Evolutionary conservation across 2,888 invertebrate genomes (phyloP).

Genomic region (Dasysyrphus tricinctus): DNA sequence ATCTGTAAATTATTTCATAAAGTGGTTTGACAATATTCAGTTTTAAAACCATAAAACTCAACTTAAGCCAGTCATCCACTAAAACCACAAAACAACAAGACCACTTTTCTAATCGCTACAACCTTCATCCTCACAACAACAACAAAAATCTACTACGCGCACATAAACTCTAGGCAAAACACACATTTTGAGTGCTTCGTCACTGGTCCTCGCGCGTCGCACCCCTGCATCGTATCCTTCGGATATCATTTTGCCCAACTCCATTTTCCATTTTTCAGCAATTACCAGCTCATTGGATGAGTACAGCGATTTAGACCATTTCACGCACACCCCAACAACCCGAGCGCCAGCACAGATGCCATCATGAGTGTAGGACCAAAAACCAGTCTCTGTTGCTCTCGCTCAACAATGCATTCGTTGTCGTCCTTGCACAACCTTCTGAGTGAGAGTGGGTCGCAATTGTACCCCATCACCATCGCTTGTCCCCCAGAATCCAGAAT

Average conservation of each 20-base stretch:
- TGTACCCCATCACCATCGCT: background rate
- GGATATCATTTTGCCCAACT: conserved; percentile 37
- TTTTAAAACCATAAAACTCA: conserved; percentile 28
- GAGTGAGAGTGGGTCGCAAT: background rate
- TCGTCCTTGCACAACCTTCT: conserved; percentile 54
- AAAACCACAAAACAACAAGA: conserved; percentile 44
- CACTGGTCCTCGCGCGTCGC: background rate
- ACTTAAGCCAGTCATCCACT: conserved; percentile 45
- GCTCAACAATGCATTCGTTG: conserved; percentile 41
- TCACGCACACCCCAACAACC: conserved; percentile 63
- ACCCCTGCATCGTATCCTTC: background rate
- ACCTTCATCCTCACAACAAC: conserved; percentile 8
- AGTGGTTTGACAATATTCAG: conserved; percentile 65
- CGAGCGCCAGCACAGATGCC: conserved; percentile 41
- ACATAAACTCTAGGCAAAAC: conserved; percentile 12
- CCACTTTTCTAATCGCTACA: conserved; percentile 69
- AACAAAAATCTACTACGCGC: conserved; percentile 2
- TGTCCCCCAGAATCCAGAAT: conserved; percentile 17
- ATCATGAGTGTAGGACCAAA: conserved; percentile 10
- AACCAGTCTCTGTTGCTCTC: conserved; percentile 29
- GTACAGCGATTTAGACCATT: conserved; percentile 71
- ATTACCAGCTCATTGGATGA: conserved; percentile 75
- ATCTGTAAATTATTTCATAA: conserved; percentile 64
- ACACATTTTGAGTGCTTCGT: conserved; percentile 36
- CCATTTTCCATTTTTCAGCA: conserved; percentile 59